Percentiles rank a stretch among this genome's conserved stretches.
These are phyloP conservation scores for Lucinisca nassula DNA, from an alignment of 2,888 invertebrate species.

Conservation along the genomic window DNA sequence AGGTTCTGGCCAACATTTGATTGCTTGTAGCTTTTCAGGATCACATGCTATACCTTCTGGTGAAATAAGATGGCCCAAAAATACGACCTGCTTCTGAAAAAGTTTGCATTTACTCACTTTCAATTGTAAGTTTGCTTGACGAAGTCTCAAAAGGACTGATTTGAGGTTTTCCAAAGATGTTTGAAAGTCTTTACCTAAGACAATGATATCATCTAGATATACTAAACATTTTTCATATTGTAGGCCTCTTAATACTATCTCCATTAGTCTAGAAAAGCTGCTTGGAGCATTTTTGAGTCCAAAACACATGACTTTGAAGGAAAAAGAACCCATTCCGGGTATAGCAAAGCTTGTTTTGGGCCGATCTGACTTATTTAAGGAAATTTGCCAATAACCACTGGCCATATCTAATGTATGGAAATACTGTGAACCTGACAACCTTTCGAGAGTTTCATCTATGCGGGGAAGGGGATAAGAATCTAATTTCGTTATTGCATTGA, in stretches of 20 bases:
- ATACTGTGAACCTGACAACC: neutral
- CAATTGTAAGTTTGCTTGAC: conserved; percentile 19
- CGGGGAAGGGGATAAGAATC: neutral
- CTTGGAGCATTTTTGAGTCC: conserved; percentile 36
- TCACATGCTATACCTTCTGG: neutral
- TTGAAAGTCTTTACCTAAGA: conserved; percentile 28
- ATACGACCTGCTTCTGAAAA: conserved; percentile 10
- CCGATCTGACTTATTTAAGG: neutral
- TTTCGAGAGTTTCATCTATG: neutral
- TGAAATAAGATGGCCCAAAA: conserved; percentile 24
- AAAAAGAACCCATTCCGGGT: neutral
- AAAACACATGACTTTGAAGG: conserved; percentile 21
- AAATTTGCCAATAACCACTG: neutral
- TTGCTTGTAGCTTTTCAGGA: conserved; percentile 8
- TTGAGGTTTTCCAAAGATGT: neutral
- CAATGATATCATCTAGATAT: conserved; percentile 33
- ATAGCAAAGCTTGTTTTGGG: conserved; percentile 11
- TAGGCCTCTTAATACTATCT: neutral
- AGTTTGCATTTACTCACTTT: conserved; percentile 27
- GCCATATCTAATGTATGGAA: neutral
- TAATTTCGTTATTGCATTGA: neutral
- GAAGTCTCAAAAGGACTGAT: neutral
- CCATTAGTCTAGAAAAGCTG: conserved; percentile 18
- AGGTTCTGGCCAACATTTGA: conserved; percentile 22
- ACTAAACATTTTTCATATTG: conserved; percentile 18